Evolutionary conservation across 2,797 vertebrate genomes (phyloP), one percentile per base, ranked within the genome.

Genomic region (Ambastaia sidthimunki): DNA sequence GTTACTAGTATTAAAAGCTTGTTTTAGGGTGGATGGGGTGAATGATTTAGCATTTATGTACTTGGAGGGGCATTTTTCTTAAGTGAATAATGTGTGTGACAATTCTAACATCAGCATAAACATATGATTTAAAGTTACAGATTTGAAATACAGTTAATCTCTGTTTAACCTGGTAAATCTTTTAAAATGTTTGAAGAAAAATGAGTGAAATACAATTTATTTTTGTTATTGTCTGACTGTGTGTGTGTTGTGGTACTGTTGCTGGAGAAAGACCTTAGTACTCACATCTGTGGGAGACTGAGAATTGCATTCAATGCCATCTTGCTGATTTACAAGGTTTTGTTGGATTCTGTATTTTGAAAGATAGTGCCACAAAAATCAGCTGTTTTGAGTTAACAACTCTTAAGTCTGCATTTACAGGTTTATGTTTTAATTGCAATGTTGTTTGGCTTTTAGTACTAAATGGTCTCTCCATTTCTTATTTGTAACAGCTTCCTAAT

Each of bases 391-490:
- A 66, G 74, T 55, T 25, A 59, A 25, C 54, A 12, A 28, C 48
- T 74, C 5, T 48, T 13, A 13, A 48, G 55, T 67, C 55, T 55
- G 31, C 11, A 31, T 28, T 28, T 71, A 62, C 60, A 65, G 71
- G 76, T 78, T 82, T 28, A 37, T 10, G 80, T 84, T 90, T 86
- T 80, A 74, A 89, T 90, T 89, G 91, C 92, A 91, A 93, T 89
- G 92, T 94, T 93, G 92, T 93, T 89, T 92, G 93, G 94, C 89
- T 90, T 92, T 92, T 91, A 88, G 93, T 94, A 93, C 93, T 93
- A 93, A 95, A 91, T 92, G 88, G 78, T 94, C 91, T 92, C 90
- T 90, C 93, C 93, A 91, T 94, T 94, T 91, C 91, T 89, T 91
- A 88, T 93, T 93, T 92, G 92, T 91, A 88, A 90, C 87, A 88